Percentiles rank a stretch among this genome's conserved stretches.
phyloP scores from a whole-genome alignment of 53 echinoderm and acorn worm genomes.

The Paelopatides confundens region DNA sequence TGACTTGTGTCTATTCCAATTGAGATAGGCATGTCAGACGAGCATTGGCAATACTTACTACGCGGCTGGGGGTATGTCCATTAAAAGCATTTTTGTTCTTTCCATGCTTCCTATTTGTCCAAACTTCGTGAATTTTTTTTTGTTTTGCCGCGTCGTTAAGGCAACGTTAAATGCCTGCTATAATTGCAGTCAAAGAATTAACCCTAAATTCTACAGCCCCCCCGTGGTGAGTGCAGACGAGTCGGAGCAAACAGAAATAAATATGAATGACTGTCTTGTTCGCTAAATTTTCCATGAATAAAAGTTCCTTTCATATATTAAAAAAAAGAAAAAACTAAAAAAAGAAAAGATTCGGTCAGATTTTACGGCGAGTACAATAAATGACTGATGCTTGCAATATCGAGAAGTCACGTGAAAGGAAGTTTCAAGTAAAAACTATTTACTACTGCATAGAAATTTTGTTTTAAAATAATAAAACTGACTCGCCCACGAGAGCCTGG shows the following conservation, averaged over 20 bases:
- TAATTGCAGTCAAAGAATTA: not conserved
- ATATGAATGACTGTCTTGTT: not conserved
- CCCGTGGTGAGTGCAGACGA: not conserved
- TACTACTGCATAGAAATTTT: too few species aligned
- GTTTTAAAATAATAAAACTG: too few species aligned
- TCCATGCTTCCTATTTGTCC: not conserved
- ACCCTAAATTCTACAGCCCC: not conserved
- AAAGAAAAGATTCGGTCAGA: too few species aligned
- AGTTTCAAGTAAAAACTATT: too few species aligned
- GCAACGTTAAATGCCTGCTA: not conserved
- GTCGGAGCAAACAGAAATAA: not conserved
- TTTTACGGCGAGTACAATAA: too few species aligned
- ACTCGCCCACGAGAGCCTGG: too few species aligned
- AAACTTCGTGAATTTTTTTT: not conserved
- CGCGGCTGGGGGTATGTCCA: slow-evolving; percentile 23
- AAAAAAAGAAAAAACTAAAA: too few species aligned
- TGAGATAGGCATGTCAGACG: not conserved
- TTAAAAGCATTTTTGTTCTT: not conserved
- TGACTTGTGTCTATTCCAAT: slow-evolving; percentile 7
- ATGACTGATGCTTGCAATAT: too few species aligned
- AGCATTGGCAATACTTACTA: not conserved
- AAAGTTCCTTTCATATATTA: too few species aligned
- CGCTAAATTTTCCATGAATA: not conserved
- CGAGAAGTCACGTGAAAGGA: too few species aligned
- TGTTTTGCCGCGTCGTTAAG: not conserved